Percentiles rank a stretch among this genome's conserved stretches.
Evolutionary conservation across 2,113 vertebrate species (phyloP).

Genomic region (Notarius lentiginosus): DNA sequence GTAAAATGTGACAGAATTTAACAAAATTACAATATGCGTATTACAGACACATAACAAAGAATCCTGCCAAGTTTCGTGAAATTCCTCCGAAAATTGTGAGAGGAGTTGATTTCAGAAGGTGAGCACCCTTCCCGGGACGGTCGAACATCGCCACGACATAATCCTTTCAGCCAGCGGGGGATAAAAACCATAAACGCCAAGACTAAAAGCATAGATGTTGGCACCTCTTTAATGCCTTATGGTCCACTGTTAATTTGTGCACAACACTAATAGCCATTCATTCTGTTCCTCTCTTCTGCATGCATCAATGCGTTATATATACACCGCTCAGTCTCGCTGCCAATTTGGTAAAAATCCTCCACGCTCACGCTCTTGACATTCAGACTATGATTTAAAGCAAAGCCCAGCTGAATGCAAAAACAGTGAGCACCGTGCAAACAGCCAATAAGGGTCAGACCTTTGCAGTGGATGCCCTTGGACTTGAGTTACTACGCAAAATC

Average conservation of each 20-base stretch:
- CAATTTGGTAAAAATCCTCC: not conserved
- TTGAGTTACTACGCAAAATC: not conserved
- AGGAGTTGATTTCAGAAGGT: no score
- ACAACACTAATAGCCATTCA: not conserved
- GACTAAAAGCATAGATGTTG: not conserved
- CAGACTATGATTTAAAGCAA: not conserved
- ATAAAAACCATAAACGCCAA: not conserved
- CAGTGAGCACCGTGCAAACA: not conserved
- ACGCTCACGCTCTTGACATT: not conserved
- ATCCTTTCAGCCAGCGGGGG: no score
- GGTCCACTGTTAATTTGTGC: not conserved
- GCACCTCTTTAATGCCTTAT: not conserved
- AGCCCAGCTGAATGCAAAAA: constrained; percentile 11
- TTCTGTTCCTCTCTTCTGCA: no score
- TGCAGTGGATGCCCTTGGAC: not conserved
- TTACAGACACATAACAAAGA: no score
- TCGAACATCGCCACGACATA: no score
- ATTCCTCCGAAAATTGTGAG: no score
- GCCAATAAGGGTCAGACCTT: constrained; percentile 9
- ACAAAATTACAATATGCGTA: no score
- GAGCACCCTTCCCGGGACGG: no score
- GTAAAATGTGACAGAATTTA: no score
- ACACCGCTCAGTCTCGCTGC: not conserved
- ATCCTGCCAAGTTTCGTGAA: no score
- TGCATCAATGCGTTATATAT: not conserved